Percentiles rank a stretch among this genome's conserved stretches.
These are phyloP conservation scores for Sus cebifrons DNA, from an alignment of 2,797 vertebrate genomes.

Conservation along the genomic window DNA sequence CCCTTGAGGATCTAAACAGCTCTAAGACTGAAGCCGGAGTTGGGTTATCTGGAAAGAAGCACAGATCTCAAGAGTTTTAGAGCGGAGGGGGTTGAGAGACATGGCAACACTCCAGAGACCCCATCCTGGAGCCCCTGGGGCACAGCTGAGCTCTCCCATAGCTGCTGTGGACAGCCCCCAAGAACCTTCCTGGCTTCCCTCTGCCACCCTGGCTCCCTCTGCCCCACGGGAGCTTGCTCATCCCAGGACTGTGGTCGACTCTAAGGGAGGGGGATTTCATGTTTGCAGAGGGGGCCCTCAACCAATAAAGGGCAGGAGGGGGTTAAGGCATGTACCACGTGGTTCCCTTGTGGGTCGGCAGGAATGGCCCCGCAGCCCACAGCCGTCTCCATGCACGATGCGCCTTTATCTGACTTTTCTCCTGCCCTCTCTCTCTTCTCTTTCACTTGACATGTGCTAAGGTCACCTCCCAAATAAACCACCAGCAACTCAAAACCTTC, in stretches of 20 bases:
- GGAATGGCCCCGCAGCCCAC: not conserved
- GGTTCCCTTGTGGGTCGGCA: not conserved
- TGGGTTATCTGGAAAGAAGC: not conserved
- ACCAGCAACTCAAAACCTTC: not conserved
- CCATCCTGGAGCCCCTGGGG: not conserved
- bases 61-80: fast-evolving
- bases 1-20: not conserved
- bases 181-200: not conserved
- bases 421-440: not conserved
- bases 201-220: not conserved
- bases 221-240: not conserved
- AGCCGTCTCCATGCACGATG: fast-evolving
- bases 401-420: not conserved
- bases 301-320: too few relatives aligned
- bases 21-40: not conserved
- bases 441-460: not conserved
- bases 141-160: not conserved
- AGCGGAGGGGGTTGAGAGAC: fast-evolving
- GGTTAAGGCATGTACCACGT: fast-evolving
- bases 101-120: fast-evolving
- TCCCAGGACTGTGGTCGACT: not conserved
- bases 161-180: not conserved
- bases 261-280: fast-evolving
- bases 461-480: not conserved
- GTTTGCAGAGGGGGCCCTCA: not conserved